phyloP scores from a whole-genome alignment of 1,140 invertebrate genomes.

The Copidosoma floridanum region DNA sequence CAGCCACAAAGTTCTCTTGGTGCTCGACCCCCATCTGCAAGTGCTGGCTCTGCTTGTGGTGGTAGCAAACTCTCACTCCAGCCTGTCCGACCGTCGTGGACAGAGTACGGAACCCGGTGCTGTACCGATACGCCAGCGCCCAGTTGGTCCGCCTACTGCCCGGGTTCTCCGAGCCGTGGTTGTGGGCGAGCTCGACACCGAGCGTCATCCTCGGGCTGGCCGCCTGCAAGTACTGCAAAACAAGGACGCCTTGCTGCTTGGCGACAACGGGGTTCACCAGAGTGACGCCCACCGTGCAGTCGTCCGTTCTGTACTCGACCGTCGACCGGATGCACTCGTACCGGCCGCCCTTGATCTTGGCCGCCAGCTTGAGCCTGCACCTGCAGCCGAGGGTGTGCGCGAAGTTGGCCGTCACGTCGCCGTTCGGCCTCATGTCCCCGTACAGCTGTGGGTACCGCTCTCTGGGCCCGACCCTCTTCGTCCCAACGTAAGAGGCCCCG shows the following conservation, averaged over 20 bases:
- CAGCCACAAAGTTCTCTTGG: constrained; percentile 62
- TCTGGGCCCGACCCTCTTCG: constrained; percentile 53
- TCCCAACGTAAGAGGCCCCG: constrained; percentile 77
- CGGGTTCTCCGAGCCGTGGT: constrained; percentile 65
- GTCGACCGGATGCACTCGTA: constrained; percentile 61
- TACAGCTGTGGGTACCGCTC: constrained; percentile 73
- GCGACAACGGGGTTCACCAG: constrained; percentile 67
- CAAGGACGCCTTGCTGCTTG: constrained; percentile 64
- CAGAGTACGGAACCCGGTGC: constrained; percentile 59
- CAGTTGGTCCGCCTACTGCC: constrained; percentile 65
- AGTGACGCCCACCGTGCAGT: constrained; percentile 66
- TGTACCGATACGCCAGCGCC: constrained; percentile 67
- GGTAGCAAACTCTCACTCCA: constrained; percentile 69
- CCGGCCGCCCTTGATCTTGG: constrained; percentile 66
- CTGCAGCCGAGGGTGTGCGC: constrained; percentile 67
- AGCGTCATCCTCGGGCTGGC: constrained; percentile 65
- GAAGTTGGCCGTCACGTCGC: constrained; percentile 74
- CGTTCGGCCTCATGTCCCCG: constrained; percentile 74
- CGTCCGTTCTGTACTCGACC: constrained; percentile 65
- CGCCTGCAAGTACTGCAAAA: constrained; percentile 70
- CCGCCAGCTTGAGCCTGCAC: constrained; percentile 64
- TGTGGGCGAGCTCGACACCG: constrained; percentile 73
- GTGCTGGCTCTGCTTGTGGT: constrained; percentile 69
- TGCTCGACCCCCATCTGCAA: constrained; percentile 65
- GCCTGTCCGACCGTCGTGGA: constrained; percentile 71